phyloP scores from a whole-genome alignment of 2,888 invertebrate genomes.

The Zhengitettix transpicula region DNA sequence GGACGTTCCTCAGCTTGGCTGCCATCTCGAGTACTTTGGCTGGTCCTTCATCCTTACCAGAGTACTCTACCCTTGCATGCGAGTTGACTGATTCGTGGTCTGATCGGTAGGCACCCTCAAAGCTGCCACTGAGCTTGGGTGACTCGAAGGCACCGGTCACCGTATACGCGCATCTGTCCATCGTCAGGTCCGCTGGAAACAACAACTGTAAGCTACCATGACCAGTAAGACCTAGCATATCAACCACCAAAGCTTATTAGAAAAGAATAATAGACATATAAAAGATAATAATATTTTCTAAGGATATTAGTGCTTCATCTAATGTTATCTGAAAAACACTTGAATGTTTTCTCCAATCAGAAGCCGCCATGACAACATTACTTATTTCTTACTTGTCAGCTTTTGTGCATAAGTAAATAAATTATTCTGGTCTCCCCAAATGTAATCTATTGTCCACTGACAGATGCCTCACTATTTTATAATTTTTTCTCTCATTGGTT shows the following conservation, averaged over 20 bases:
- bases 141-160: slow-evolving; percentile 16
- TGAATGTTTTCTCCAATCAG: too few relatives aligned
- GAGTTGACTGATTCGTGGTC: slow-evolving; percentile 16
- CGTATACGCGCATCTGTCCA: too few relatives aligned
- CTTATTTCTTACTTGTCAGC: too few relatives aligned
- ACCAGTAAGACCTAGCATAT: background rate
- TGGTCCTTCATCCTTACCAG: slow-evolving; percentile 14
- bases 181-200: slow-evolving; percentile 15
- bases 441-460: too few relatives aligned
- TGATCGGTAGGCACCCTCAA: slow-evolving; percentile 14
- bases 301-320: too few relatives aligned
- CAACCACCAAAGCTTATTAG: background rate
- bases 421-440: background rate
- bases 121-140: slow-evolving; percentile 15
- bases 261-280: too few relatives aligned
- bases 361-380: too few relatives aligned
- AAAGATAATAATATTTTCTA: too few relatives aligned
- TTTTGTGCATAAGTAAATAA: too few relatives aligned
- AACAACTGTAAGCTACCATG: background rate
- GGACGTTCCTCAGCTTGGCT: slow-evolving; percentile 15
- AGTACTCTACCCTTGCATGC: slow-evolving; percentile 18
- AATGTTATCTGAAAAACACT: too few relatives aligned
- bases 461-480: too few relatives aligned
- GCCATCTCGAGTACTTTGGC: slow-evolving; percentile 14
- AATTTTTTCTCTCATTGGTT: too few relatives aligned